Evolutionary conservation across 2,797 vertebrate species (phyloP).

Genomic region (Vespertilio murinus): DNA sequence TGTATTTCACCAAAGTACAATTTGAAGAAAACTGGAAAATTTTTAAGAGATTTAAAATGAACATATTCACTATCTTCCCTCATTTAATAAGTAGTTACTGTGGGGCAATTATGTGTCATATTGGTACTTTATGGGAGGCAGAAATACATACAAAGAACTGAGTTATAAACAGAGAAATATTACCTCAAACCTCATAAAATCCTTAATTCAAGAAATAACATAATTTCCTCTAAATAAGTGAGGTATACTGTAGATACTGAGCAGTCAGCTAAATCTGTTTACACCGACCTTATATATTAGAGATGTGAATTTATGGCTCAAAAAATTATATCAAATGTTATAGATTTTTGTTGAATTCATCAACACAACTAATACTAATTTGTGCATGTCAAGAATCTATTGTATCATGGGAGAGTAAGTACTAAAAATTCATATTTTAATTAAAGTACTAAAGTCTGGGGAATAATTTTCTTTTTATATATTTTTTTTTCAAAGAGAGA

Average conservation of each 20-base stretch:
- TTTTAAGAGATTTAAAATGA: neutral
- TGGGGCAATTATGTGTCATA: neutral
- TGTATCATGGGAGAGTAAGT: neutral
- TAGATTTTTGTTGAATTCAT: neutral
- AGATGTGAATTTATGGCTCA: neutral
- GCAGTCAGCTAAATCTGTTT: neutral
- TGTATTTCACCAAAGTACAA: neutral
- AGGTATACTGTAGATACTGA: neutral
- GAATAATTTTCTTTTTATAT: conserved; percentile 21
- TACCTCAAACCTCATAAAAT: neutral
- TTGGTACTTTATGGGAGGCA: neutral
- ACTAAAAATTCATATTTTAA: conserved; percentile 24
- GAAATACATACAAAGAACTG: neutral
- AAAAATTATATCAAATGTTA: neutral
- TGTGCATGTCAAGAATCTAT: neutral
- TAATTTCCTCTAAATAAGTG: neutral
- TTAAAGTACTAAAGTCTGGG: neutral
- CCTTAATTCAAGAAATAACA: neutral
- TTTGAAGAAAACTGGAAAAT: neutral
- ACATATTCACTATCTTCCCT: neutral
- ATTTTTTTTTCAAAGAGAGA: neutral
- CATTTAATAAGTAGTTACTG: neutral
- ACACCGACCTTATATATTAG: neutral
- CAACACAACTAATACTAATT: neutral
- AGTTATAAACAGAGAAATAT: neutral